Conservation (phyloP, 2,113 vertebrate species). For the Nyctereutes procyonoides region DNA sequence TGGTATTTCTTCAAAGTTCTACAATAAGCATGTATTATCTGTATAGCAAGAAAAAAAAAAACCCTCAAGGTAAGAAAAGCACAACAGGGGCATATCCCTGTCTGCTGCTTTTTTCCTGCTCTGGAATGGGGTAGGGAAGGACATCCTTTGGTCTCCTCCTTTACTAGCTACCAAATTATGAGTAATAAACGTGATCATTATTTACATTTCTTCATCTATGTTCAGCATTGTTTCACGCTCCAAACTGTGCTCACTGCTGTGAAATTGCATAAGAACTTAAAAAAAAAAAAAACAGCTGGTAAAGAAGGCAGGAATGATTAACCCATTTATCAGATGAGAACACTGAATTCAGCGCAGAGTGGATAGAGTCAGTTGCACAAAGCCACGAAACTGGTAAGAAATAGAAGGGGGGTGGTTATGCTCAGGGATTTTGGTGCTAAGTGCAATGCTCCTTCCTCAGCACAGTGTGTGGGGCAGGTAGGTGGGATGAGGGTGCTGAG, state of each 20-base stretch:
- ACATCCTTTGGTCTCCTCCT: background rate
- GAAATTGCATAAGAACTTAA: background rate
- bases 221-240: background rate
- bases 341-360: background rate
- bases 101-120: background rate
- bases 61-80: background rate
- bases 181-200: background rate
- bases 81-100: background rate
- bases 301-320: slow-evolving; percentile 12
- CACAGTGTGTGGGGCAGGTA: background rate
- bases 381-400: background rate
- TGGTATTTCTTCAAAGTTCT: background rate
- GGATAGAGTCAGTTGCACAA: background rate
- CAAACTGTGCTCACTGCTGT: background rate
- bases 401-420: background rate
- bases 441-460: background rate
- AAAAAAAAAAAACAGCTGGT: background rate
- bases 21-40: background rate
- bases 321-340: slow-evolving; percentile 45
- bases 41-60: background rate
- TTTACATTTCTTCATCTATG: background rate
- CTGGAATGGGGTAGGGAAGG: background rate
- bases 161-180: background rate
- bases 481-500: background rate
- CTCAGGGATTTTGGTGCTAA: background rate